Conservation (phyloP, 2,888 invertebrate genomes). For the Shargacucullia verbasci region DNA sequence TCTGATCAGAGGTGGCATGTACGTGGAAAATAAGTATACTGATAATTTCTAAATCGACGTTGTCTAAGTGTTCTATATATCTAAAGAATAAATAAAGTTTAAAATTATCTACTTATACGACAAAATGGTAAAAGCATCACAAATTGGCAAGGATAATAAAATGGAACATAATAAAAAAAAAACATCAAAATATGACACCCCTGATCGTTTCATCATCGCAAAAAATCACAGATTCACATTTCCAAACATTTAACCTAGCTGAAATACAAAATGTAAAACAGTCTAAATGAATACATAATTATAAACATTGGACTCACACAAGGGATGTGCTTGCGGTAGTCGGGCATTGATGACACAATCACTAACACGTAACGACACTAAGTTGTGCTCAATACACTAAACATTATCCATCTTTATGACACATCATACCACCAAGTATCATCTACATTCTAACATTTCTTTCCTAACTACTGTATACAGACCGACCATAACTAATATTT, state of each 20-base stretch:
- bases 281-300: conserved; percentile 20
- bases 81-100: neutral
- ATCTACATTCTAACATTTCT: conserved; percentile 63
- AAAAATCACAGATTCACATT: conserved; percentile 50
- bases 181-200: conserved; percentile 28
- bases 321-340: conserved; percentile 45
- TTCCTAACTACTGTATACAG: conserved; percentile 77
- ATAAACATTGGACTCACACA: conserved; percentile 35
- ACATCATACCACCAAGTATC: conserved; percentile 45
- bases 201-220: conserved; percentile 43
- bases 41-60: neutral
- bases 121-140: conserved; percentile 9
- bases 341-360: conserved; percentile 34
- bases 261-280: conserved; percentile 33
- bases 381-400: conserved; percentile 51
- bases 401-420: conserved; percentile 26
- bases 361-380: conserved; percentile 55
- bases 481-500: conserved; percentile 68
- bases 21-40: neutral
- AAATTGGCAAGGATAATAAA: conserved; percentile 26
- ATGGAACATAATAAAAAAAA: neutral
- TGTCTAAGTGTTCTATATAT: neutral
- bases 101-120: conserved; percentile 3
- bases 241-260: conserved; percentile 28
- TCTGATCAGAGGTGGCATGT: conserved; percentile 27